Conservation (phyloP, 2,888 invertebrate genomes). For the Sarcophaga caerulescens region DNA sequence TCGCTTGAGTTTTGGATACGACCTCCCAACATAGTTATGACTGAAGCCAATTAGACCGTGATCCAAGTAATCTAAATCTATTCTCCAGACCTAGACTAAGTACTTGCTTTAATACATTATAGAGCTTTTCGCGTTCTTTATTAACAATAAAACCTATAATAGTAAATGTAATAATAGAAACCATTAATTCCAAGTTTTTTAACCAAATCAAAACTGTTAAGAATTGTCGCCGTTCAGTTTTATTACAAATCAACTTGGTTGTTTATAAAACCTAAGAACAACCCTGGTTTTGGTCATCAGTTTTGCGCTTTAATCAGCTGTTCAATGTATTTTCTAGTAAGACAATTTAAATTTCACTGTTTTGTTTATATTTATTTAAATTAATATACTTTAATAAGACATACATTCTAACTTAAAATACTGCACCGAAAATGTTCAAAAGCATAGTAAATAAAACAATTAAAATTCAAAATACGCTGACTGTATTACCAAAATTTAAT, state of each 20-base stretch:
- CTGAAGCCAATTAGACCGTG: too few relatives aligned
- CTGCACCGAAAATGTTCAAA: conserved; percentile 34
- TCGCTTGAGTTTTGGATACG: too few relatives aligned
- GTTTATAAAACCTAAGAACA: not conserved
- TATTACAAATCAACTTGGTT: not conserved
- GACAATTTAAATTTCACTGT: conserved; percentile 11
- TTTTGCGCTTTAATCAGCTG: conserved; percentile 4
- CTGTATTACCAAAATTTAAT: not conserved
- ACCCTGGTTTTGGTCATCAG: not conserved
- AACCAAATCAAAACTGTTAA: too few relatives aligned
- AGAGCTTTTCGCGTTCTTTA: too few relatives aligned
- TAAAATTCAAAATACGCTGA: not conserved
- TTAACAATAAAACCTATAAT: too few relatives aligned
- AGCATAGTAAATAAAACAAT: conserved; percentile 27
- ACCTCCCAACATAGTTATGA: too few relatives aligned
- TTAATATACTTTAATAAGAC: not conserved
- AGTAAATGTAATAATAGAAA: too few relatives aligned
- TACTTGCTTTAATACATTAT: too few relatives aligned
- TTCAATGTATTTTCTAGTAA: not conserved
- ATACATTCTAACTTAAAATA: not conserved
- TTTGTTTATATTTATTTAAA: conserved; percentile 20
- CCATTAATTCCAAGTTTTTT: too few relatives aligned
- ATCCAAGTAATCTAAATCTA: too few relatives aligned
- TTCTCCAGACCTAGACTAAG: too few relatives aligned
- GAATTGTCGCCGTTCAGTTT: too few relatives aligned